Conservation (phyloP, 2,113 vertebrate species). For the Phoxinus phoxinus region DNA sequence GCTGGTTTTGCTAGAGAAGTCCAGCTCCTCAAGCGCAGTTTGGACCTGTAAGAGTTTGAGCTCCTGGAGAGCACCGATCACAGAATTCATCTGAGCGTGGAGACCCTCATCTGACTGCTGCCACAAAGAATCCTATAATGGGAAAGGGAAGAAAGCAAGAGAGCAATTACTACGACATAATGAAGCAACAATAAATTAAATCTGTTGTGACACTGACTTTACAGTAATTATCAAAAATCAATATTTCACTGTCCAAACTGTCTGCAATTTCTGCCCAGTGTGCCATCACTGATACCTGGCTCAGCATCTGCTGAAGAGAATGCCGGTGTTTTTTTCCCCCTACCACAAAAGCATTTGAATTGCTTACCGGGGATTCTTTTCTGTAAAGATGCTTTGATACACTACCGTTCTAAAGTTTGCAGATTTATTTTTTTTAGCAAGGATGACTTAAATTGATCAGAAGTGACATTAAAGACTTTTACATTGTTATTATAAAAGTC, state of each 20-base stretch:
- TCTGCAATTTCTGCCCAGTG: slow-evolving; percentile 17
- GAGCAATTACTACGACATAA: not conserved
- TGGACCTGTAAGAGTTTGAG: slow-evolving; percentile 72
- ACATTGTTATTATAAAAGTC: not conserved
- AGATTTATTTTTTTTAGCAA: not conserved
- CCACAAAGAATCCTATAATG: slow-evolving; percentile 79
- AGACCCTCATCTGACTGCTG: slow-evolving; percentile 79
- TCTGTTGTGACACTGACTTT: slow-evolving; percentile 8
- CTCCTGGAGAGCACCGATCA: slow-evolving; percentile 81
- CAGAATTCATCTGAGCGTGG: slow-evolving; percentile 81
- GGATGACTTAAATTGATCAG: not conserved
- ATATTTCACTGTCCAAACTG: slow-evolving; percentile 18
- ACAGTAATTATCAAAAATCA: slow-evolving; percentile 32
- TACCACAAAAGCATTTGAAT: not conserved
- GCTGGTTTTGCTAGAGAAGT: slow-evolving; percentile 48
- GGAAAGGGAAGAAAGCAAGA: slow-evolving; percentile 40
- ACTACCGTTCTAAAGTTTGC: not conserved
- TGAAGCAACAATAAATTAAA: not conserved
- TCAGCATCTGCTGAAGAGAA: slow-evolving; percentile 27
- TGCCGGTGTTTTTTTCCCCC: not conserved
- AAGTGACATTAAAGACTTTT: not conserved
- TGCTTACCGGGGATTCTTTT: not conserved
- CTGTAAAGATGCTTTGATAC: not conserved
- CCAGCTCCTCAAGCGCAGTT: slow-evolving; percentile 65
- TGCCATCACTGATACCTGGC: not conserved